A percentile compares a stretch with the other conserved stretches of the same genome.
Conservation (phyloP, 2,888 invertebrate species). For the Achlya flavicornis region DNA sequence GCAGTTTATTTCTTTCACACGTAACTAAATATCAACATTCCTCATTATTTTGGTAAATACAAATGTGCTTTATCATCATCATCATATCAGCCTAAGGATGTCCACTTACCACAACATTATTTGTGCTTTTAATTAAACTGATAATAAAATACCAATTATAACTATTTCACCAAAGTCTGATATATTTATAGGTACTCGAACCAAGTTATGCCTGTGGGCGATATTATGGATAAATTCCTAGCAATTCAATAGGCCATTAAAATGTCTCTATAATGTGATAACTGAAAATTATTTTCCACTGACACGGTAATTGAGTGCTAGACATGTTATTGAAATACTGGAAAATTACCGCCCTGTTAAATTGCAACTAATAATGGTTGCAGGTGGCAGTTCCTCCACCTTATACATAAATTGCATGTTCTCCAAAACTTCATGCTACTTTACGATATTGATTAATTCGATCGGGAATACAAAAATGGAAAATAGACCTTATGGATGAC, state of each 20-base stretch:
- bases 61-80: too few species aligned
- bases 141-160: too few species aligned
- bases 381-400: not conserved
- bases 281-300: conserved; percentile 42
- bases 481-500: not conserved
- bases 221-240: not conserved
- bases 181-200: not conserved
- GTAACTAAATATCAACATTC: not conserved
- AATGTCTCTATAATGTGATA: conserved; percentile 36
- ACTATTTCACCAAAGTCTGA: too few species aligned
- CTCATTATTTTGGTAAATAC: not conserved
- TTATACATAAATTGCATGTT: not conserved
- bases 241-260: conserved; percentile 31
- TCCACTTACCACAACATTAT: too few species aligned
- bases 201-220: not conserved
- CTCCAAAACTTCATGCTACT: not conserved
- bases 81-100: too few species aligned
- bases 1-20: not conserved
- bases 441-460: not conserved
- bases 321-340: conserved; percentile 33
- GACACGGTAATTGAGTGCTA: conserved; percentile 40
- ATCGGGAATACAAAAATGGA: not conserved
- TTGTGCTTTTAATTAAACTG: too few species aligned
- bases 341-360: conserved; percentile 7
- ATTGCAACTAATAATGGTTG: not conserved